Base-by-base conservation (phyloP, 92 coral and sea anemone species). In the Nematostella vectensis region DNA sequence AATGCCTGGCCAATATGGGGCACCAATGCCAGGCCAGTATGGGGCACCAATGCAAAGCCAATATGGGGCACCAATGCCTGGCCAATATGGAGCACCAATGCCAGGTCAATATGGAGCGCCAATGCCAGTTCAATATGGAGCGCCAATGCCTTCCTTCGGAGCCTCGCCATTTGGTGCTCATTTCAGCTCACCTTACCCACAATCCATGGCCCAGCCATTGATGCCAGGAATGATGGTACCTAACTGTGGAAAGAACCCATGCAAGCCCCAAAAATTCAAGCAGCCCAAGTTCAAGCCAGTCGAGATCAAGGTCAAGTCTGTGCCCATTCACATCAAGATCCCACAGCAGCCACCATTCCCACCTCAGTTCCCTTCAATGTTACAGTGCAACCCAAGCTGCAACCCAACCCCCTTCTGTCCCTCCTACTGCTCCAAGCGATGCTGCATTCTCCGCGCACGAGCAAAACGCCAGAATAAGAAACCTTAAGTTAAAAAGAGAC, bases 341-440 rank as follows among this genome's bases (percentile, higher is more conserved):
- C 70, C 61, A 58, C 79, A 31, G 59, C 71, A 20, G 50, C 77
- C 26, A 29, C 59, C 33, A 27, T 57, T 31, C 16, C 64, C 64
- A 29, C 63, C 58, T 56, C 55, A 31, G 39, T 67, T 39, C 25
- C 70, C 63, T 25, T 44, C 61, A 67, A 59, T 18, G 63, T 36
- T 4, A 20, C 25, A 6, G 19, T 48, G 25, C 63, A 81, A 42
- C 67, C 60, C 16, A 54, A 31, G 47, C 53, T 62, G 68, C 59
- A 11, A 44, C 20, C 63, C 58, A 11, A 57, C 66, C 54, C 65
- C 70, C 38, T 63, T 68, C 9, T 84, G 94, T 47, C 87, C 87
- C 11, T 22, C 80, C 17, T 57, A 25, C 36, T 84, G 94, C 56
- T 72, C 83, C 9, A 27, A 49, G 33, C 55, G 61, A 6, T 84